Evolutionary conservation across 2,797 vertebrate genomes (phyloP), one percentile per base, ranked within the genome.

Genomic region (Scolopax rusticola): DNA sequence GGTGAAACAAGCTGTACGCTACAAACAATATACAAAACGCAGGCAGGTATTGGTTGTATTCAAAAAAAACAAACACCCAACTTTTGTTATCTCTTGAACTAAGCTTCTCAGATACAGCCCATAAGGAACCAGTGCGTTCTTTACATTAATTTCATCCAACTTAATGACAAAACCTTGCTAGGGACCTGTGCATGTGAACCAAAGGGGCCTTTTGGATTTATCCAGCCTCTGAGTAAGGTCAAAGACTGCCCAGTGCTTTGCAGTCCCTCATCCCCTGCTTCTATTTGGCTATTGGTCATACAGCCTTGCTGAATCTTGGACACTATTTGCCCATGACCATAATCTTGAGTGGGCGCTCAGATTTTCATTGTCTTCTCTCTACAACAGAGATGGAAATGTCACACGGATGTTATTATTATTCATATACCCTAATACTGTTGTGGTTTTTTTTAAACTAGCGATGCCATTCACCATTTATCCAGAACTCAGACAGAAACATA

Each of bases 351-450:
- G 0, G 4, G 7, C 27, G 21, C 11, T 68, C 33, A 73, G 40
- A 8, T 60, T 48, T 76, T 74, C 32, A 23, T 64, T 51, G 25
- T 32, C 41, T 76, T 12, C 19, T 79, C 3, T 17, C 30, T 54
- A 63, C 8, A 68, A 16, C 2, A 8, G 9, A 60, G 2, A 25
- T 56, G 53, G n/a, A 83, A 77, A 33, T 0, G 0, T 30, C 14
- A 41, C 2, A 3, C 1, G 1, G 6, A 45, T 3, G 3, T 63
- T 61, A n/a, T 28, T n/a, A 17, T 7, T 59, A 32, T 70, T 43
- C 38, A 14, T 15, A 11, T 17, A 28, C 5, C 2, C 70, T 48
- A 11, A 16, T 6, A 43, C 41, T 48, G 8, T 38, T 36, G 36
- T 36, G 36, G 36, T 27, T 41, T 6, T 50, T 38, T 65, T 71